Conservation (phyloP, 2,888 invertebrate genomes). For the Nemotelus nigrinus region DNA sequence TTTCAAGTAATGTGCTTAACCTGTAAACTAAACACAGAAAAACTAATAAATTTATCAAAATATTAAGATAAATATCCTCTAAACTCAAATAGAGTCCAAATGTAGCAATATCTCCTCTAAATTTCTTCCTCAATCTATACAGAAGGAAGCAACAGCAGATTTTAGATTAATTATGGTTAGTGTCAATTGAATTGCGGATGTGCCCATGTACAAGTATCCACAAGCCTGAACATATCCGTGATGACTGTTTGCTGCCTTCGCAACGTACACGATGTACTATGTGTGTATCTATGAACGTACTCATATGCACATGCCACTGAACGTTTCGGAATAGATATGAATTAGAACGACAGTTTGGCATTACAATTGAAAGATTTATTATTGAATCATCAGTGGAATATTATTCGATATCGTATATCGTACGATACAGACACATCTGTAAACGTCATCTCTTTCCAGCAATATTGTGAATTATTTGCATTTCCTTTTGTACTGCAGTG, state of each 20-base stretch:
- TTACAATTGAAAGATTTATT: slow-evolving; percentile 39
- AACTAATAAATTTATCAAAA: too few species aligned
- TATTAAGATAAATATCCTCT: too few species aligned
- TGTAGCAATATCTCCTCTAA: too few species aligned
- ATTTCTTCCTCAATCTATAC: not conserved
- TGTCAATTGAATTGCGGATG: slow-evolving; percentile 36
- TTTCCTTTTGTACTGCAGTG: too few species aligned
- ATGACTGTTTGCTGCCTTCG: not conserved
- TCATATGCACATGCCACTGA: not conserved
- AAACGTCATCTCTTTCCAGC: too few species aligned
- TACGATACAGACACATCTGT: not conserved
- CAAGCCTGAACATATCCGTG: slow-evolving; percentile 3
- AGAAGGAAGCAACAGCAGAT: slow-evolving; percentile 8
- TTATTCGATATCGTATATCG: slow-evolving; percentile 9
- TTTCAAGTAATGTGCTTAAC: too few species aligned
- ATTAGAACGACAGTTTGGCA: slow-evolving; percentile 32
- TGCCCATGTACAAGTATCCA: not conserved
- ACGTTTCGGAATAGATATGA: slow-evolving; percentile 13
- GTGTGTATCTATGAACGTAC: too few species aligned
- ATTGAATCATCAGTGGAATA: slow-evolving; percentile 37
- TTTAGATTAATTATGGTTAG: slow-evolving; percentile 34
- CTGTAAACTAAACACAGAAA: too few species aligned
- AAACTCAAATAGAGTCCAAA: too few species aligned
- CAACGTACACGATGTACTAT: too few species aligned
- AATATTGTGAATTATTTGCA: too few species aligned